Evolutionary conservation across 2,888 invertebrate genomes (phyloP).

Genomic region (Tiphia femorata): DNA sequence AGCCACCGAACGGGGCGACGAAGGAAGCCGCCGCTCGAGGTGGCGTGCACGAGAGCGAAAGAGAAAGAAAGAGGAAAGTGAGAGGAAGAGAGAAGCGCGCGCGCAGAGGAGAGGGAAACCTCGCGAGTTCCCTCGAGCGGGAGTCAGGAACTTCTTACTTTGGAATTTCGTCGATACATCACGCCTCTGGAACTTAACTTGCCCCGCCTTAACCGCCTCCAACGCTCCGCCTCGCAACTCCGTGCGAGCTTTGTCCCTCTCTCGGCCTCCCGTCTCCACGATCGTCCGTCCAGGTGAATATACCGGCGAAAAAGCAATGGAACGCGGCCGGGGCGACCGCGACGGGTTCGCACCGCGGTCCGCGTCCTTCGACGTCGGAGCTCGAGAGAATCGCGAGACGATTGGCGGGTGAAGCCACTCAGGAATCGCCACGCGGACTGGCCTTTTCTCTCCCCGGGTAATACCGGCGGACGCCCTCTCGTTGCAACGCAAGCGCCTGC

Average conservation of each 20-base stretch:
- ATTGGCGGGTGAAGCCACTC: too few relatives aligned
- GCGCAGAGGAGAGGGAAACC: constrained; percentile 23
- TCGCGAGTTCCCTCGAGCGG: constrained; percentile 44
- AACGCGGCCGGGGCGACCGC: neutral
- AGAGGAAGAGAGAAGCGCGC: constrained; percentile 24
- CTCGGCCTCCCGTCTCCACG: constrained; percentile 20
- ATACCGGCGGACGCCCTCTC: too few relatives aligned
- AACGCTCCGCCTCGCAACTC: constrained; percentile 58
- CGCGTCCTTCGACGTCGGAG: neutral
- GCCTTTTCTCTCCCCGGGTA: too few relatives aligned
- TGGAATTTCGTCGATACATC: constrained; percentile 65
- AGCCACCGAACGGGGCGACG: too few relatives aligned
- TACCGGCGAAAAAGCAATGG: neutral
- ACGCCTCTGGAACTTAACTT: constrained; percentile 60
- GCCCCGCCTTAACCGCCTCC: constrained; percentile 60
- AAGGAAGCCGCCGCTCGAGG: too few relatives aligned
- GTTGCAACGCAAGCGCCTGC: too few relatives aligned
- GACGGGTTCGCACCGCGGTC: neutral
- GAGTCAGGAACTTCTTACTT: constrained; percentile 54
- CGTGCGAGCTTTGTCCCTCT: constrained; percentile 36
- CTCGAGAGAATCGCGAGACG: too few relatives aligned
- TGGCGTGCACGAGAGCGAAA: too few relatives aligned
- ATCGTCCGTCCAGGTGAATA: too few relatives aligned
- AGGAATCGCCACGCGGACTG: too few relatives aligned
- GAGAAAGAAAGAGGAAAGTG: constrained; percentile 6